Evolutionary conservation across 1,140 invertebrate species (phyloP).

Genomic region (Caenorhabditis elegans): DNA sequence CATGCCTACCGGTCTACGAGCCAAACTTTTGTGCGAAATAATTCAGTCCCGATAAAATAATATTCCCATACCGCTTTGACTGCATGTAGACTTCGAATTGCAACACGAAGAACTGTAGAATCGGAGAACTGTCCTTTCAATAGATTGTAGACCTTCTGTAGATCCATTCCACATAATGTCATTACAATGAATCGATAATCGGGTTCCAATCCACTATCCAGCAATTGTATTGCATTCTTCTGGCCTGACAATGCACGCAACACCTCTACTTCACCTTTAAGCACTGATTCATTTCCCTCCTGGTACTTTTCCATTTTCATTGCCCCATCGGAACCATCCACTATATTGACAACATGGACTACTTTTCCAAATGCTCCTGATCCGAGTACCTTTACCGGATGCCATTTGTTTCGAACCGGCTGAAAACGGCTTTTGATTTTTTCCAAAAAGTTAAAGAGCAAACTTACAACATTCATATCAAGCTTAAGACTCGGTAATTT

Average conservation of each 20-base stretch:
- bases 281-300: background rate
- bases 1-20: no score
- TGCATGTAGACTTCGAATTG: background rate
- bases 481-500: constrained; percentile 6
- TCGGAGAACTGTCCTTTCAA: background rate
- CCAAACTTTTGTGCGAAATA: no score
- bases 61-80: background rate
- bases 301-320: background rate
- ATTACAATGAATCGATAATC: background rate
- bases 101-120: background rate
- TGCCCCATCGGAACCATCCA: background rate
- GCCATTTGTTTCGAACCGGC: background rate
- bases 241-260: background rate
- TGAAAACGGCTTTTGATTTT: background rate
- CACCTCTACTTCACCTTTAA: constrained; percentile 1
- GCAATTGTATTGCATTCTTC: background rate
- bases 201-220: background rate
- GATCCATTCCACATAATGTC: constrained; percentile 13
- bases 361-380: constrained; percentile 9
- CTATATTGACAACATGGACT: background rate
- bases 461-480: constrained; percentile 5
- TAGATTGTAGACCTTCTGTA: background rate
- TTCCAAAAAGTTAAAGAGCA: background rate
- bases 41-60: no score
- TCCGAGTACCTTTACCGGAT: background rate